A percentile compares a stretch with the other conserved stretches of the same genome.
phyloP scores from a whole-genome alignment of 1,140 invertebrate species.

The Eurytemora carolleeae region DNA sequence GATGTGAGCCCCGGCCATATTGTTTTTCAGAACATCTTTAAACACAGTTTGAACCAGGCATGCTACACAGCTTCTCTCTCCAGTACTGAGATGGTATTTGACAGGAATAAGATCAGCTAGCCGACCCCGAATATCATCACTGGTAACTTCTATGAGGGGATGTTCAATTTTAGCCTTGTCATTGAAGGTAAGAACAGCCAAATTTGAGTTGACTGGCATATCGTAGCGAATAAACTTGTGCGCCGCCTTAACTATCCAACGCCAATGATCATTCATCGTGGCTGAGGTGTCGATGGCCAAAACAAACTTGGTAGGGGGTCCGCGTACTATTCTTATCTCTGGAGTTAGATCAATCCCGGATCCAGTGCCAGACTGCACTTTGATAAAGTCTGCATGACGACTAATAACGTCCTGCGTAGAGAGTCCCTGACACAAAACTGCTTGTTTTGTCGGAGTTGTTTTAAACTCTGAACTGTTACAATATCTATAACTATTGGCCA shows the following conservation, averaged over 20 bases:
- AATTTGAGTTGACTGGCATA: background rate
- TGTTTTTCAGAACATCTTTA: background rate
- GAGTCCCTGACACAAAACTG: background rate
- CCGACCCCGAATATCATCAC: conserved; percentile 1
- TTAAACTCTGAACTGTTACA: background rate
- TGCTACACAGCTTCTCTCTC: conserved; percentile 1
- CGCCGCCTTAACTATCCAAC: conserved; percentile 6
- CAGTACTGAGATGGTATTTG: conserved; percentile 7
- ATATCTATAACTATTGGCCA: background rate
- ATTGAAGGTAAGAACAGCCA: conserved; percentile 8
- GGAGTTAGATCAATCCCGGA: no score
- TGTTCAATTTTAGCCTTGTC: background rate
- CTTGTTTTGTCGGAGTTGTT: background rate
- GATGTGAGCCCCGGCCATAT: conserved; percentile 4
- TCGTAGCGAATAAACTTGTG: conserved; percentile 13
- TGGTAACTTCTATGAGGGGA: background rate
- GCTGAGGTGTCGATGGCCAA: conserved; percentile 9
- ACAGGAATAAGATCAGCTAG: conserved; percentile 4
- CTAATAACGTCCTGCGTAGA: conserved; percentile 1
- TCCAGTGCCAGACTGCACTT: no score
- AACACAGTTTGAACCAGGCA: background rate
- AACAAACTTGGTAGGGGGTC: conserved; percentile 3
- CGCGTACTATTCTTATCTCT: no score
- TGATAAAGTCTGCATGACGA: background rate
- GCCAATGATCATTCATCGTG: conserved; percentile 1